Evolutionary conservation across 2,888 invertebrate genomes (phyloP).

Genomic region (Pelosia muscerda): DNA sequence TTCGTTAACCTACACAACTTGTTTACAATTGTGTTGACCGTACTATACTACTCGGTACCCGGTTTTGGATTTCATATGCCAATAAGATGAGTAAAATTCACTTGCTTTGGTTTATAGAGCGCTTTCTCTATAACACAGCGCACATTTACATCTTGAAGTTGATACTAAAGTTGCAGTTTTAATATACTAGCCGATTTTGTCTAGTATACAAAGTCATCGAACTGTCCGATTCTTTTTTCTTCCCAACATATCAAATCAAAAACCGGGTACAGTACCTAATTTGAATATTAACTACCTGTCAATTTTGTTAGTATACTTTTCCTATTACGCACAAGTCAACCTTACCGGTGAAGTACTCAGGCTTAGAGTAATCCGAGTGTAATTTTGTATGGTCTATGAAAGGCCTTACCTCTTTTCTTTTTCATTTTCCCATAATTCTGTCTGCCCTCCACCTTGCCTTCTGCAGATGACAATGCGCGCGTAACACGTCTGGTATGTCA

Average conservation of each 20-base stretch:
- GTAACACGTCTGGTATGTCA: neutral
- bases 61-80: neutral
- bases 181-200: neutral
- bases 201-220: neutral
- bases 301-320: neutral
- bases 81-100: neutral
- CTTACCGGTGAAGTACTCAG: too few species aligned
- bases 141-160: neutral
- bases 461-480: neutral
- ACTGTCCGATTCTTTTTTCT: neutral
- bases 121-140: neutral
- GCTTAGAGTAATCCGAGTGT: too few species aligned
- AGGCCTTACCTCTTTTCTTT: neutral
- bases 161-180: neutral
- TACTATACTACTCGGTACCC: neutral
- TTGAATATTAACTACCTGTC: neutral
- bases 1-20: constrained; percentile 2
- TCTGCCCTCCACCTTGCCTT: neutral
- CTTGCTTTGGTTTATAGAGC: neutral
- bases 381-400: neutral
- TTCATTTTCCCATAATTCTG: neutral
- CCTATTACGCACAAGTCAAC: neutral
- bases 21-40: neutral
- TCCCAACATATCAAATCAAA: neutral
- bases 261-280: neutral